These are phyloP conservation scores for Manis pentadactyla DNA, from an alignment of 2,797 vertebrate species.

Conservation along the genomic window DNA sequence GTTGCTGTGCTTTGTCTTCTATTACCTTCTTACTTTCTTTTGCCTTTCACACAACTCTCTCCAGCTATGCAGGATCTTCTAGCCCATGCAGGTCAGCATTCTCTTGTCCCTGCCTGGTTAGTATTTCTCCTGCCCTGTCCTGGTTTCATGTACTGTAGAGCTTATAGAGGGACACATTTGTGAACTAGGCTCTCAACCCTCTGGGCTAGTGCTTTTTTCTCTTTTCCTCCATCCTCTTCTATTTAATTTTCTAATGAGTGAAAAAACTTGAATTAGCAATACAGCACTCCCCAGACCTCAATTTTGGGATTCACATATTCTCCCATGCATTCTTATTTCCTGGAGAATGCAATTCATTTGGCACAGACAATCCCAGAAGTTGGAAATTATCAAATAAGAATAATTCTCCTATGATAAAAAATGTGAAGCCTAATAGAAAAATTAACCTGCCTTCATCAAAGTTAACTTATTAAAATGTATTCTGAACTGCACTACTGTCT, in stretches of 20 bases:
- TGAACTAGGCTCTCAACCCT: neutral
- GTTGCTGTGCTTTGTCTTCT: neutral
- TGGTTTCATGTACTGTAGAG: neutral
- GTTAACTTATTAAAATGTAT: slow-evolving; percentile 14
- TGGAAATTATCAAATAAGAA: neutral
- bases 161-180: neutral
- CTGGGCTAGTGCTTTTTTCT: neutral
- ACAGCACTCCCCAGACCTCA: neutral
- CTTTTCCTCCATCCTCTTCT: neutral
- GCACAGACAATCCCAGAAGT: neutral
- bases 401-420: neutral
- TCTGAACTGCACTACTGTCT: neutral
- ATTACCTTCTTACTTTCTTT: neutral
- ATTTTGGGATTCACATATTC: neutral
- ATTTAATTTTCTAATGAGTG: slow-evolving; percentile 4
- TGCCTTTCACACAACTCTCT: neutral
- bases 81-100: neutral
- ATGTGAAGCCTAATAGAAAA: slow-evolving; percentile 35
- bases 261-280: slow-evolving; percentile 2
- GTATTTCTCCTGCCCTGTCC: neutral
- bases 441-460: neutral
- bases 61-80: neutral
- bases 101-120: neutral
- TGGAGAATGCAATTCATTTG: neutral
- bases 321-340: neutral